Evolutionary conservation across 2,797 vertebrate species (phyloP), one percentile per base, ranked within the genome.

Genomic region (Sebastes umbrosus): DNA sequence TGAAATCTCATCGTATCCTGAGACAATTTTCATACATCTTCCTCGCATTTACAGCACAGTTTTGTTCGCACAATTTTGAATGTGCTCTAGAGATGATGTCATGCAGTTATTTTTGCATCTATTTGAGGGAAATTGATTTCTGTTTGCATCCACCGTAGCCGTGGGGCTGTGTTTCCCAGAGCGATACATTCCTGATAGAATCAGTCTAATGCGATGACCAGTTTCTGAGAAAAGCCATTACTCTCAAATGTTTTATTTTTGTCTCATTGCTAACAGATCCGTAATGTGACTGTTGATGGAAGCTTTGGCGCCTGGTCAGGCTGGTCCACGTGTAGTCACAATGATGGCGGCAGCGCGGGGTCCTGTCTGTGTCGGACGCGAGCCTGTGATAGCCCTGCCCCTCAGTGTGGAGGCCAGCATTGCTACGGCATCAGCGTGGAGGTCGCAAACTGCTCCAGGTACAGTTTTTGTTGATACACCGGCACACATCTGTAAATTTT

Each of bases 401-500:
- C 98, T 4, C 97, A 96, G 84, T 99, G 98, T 52, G 98, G 98
- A 0, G 98, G 98, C 0, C 96, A 96, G 93, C 94, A 90, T 14
- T 99, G 98, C 67, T 93, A 96, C 20, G 98, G 98, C 22, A 96
- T 96, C 84, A 96, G 95, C 5, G 94, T 97, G 84, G 98, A 99
- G 91, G 98, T 99, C 12, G 95, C 97, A 81, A 99, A 99, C 94
- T 99, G 98, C 77, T 99, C 98, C 92, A 97, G 98, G 98, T 99
- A 79, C 70, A 36, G 22, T 8, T 2, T 72, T 20, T 22, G 2
- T 12, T 60, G 20, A 73, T 6, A 9, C 57, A 54, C 18, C 9
- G 14, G 50, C 50, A n/a, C 50, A 16, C 20, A 14, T 31, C 34
- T 69, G 13, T 18, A 22, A 73, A 50, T 57, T 31, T 22, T 20